Conservation (phyloP, 1,140 invertebrate species). For the Listronotus oregonensis region DNA sequence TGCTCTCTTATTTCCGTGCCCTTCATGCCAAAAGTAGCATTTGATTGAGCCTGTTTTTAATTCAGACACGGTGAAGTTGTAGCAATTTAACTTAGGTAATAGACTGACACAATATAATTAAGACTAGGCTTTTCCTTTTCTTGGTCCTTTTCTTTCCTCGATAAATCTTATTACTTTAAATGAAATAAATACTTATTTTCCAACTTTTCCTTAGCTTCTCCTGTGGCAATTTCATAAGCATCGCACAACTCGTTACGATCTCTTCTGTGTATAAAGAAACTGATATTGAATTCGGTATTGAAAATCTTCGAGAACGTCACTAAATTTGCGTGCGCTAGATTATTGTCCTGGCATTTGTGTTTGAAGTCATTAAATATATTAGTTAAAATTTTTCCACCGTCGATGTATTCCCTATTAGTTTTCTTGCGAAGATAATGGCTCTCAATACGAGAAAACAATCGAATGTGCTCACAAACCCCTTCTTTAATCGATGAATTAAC, state of each 20-base stretch:
- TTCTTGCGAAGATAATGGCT: too few species aligned
- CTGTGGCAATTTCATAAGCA: slow-evolving; percentile 45
- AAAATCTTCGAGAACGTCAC: too few species aligned
- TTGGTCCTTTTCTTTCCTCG: slow-evolving; percentile 23
- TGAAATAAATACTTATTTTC: slow-evolving; percentile 12
- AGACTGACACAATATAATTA: slow-evolving; percentile 44
- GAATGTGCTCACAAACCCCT: too few species aligned
- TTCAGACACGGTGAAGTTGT: slow-evolving; percentile 57
- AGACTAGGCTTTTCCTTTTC: slow-evolving; percentile 42
- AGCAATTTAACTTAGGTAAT: slow-evolving; percentile 55
- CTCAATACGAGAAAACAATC: too few species aligned
- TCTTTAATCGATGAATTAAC: too few species aligned
- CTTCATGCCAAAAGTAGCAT: slow-evolving; percentile 57
- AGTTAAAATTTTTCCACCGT: too few species aligned
- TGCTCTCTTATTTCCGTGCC: slow-evolving; percentile 52
- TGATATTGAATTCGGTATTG: too few species aligned
- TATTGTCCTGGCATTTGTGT: too few species aligned
- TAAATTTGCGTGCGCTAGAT: too few species aligned
- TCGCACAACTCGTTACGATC: slow-evolving; percentile 31
- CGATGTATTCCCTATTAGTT: too few species aligned
- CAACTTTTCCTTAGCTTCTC: slow-evolving; percentile 39
- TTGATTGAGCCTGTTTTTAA: slow-evolving; percentile 30
- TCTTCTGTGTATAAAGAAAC: too few species aligned
- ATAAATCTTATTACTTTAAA: slow-evolving; percentile 40
- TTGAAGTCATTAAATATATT: too few species aligned